Conservation (phyloP, 2,113 vertebrate species). For the Paracanthobrama guichenoti region DNA sequence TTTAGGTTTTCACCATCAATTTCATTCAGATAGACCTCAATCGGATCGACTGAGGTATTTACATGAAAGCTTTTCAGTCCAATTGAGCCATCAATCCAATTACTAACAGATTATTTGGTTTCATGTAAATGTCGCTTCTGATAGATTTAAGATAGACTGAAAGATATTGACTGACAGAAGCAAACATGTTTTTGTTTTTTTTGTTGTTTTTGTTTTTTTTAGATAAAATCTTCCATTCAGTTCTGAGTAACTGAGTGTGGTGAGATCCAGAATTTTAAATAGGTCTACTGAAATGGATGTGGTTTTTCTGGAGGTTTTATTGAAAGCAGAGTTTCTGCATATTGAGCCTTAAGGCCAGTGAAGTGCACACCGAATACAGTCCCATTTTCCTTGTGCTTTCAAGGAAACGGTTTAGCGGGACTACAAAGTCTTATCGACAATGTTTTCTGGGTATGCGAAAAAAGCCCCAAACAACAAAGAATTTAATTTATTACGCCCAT, state of each 20-base stretch:
- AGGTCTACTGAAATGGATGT: not conserved
- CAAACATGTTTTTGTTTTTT: not conserved
- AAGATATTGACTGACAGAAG: constrained; percentile 1
- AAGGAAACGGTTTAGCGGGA: not conserved
- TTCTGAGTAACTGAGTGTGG: not conserved
- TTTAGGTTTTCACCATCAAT: not conserved
- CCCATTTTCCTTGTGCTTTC: constrained; percentile 1
- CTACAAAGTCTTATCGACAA: not conserved
- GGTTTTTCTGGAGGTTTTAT: not conserved
- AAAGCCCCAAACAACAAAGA: not conserved
- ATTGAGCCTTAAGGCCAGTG: not conserved
- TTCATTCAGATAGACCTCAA: not conserved
- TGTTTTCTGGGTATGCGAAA: not conserved
- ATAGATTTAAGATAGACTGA: not conserved
- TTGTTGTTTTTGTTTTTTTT: too few species aligned
- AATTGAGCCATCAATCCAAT: not conserved
- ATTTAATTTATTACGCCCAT: not conserved
- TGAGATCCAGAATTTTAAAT: not conserved
- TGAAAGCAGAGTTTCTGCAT: not conserved
- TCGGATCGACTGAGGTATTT: not conserved
- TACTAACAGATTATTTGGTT: not conserved
- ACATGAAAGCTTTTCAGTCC: not conserved
- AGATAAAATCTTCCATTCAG: not conserved
- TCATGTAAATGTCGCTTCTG: not conserved
- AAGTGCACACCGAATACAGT: not conserved